Conservation (phyloP, 2,888 invertebrate species). For the Lasius fuliginosus region DNA sequence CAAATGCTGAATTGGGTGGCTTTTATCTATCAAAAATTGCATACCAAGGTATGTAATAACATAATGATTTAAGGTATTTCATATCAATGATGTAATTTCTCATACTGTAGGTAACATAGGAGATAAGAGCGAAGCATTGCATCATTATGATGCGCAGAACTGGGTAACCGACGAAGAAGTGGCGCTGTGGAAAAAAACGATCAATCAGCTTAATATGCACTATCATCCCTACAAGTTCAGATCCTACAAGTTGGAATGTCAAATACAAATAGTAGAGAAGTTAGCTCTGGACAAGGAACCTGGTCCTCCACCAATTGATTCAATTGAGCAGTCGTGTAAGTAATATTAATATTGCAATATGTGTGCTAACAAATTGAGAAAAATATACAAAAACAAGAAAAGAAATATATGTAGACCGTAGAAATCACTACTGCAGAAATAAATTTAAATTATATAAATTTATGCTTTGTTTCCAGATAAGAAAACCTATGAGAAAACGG, state of each 20-base stretch:
- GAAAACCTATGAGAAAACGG: not conserved
- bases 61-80: not conserved
- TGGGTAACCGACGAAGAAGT: constrained; percentile 44
- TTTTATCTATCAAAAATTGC: constrained; percentile 61
- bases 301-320: constrained; percentile 52
- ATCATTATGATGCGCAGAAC: constrained; percentile 36
- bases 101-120: constrained; percentile 68
- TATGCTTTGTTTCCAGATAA: constrained; percentile 13
- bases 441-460: constrained; percentile 5
- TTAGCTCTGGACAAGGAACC: constrained; percentile 73
- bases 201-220: constrained; percentile 58
- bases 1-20: constrained; percentile 36
- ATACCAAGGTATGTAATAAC: constrained; percentile 50
- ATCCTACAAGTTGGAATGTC: constrained; percentile 70
- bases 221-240: constrained; percentile 67
- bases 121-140: constrained; percentile 41
- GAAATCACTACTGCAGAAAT: not conserved
- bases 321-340: constrained; percentile 34
- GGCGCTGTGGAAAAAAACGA: constrained; percentile 61
- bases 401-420: not conserved
- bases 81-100: not conserved
- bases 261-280: constrained; percentile 70
- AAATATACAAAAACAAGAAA: not conserved
- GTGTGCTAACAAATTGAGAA: not conserved
- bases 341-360: not conserved